A percentile compares a stretch with the other conserved stretches of the same genome.
These are phyloP conservation scores for Drosophila setifemur DNA, from an alignment of 1,140 invertebrate genomes.

Conservation along the genomic window DNA sequence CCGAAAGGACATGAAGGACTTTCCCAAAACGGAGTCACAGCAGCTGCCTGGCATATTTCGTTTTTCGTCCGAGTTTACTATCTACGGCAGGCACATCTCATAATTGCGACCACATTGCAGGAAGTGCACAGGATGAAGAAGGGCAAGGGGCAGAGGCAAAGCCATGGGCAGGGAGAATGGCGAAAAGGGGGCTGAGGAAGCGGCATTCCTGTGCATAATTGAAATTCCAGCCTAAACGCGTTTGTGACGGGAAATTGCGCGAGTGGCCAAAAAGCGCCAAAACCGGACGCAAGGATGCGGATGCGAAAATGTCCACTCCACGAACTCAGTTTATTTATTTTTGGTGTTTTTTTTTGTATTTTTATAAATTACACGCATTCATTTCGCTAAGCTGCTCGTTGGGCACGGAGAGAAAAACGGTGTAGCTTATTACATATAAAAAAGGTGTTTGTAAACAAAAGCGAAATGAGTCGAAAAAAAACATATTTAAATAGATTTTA, in stretches of 20 bases:
- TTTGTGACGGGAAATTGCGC: slow-evolving; percentile 77
- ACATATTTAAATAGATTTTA: not conserved
- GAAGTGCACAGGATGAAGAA: slow-evolving; percentile 37
- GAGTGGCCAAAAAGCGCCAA: slow-evolving; percentile 53
- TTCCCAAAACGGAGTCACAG: not conserved
- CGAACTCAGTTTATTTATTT: slow-evolving; percentile 20
- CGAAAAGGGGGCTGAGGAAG: not conserved
- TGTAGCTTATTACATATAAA: too few species aligned
- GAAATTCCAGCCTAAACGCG: slow-evolving; percentile 79
- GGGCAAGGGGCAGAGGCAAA: not conserved
- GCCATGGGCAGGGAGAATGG: too few species aligned
- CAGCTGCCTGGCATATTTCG: slow-evolving; percentile 52
- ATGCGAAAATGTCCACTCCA: slow-evolving; percentile 43
- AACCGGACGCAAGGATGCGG: slow-evolving; percentile 48
- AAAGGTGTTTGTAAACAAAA: too few species aligned
- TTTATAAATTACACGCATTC: not conserved
- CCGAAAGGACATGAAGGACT: not conserved
- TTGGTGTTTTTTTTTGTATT: not conserved
- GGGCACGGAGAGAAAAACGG: not conserved
- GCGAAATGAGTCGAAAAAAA: not conserved
- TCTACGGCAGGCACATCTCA: slow-evolving; percentile 52
- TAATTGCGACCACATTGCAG: slow-evolving; percentile 58
- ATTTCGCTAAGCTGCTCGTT: not conserved
- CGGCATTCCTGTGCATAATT: slow-evolving; percentile 75
- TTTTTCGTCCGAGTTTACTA: slow-evolving; percentile 39